These are phyloP conservation scores for Acanthopleura granulata DNA, from an alignment of 2,888 invertebrate species.

Conservation along the genomic window DNA sequence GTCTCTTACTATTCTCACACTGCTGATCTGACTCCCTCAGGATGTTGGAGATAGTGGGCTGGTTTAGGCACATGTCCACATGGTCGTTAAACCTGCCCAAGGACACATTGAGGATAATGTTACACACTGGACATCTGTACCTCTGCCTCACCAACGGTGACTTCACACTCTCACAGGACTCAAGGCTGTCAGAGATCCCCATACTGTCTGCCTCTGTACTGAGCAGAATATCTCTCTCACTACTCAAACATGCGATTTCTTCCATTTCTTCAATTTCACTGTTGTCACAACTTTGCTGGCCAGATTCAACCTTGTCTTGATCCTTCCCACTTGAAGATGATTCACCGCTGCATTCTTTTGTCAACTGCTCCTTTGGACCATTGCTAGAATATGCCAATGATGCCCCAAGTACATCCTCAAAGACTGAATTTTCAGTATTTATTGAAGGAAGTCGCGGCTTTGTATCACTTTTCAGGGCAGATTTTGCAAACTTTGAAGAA, in stretches of 20 bases:
- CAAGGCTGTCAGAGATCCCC: too few species aligned
- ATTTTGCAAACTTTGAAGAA: too few species aligned
- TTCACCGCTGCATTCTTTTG: too few species aligned
- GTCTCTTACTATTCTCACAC: too few species aligned
- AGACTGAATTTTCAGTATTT: neutral
- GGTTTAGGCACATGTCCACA: slow-evolving; percentile 60
- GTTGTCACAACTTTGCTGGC: neutral
- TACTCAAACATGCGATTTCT: neutral
- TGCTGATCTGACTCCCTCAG: neutral
- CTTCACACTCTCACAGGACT: neutral
- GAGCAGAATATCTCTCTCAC: neutral
- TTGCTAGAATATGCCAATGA: too few species aligned
- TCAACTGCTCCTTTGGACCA: too few species aligned
- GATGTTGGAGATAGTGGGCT: neutral
- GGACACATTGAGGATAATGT: slow-evolving; percentile 42
- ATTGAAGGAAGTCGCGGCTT: neutral
- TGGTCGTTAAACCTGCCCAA: slow-evolving; percentile 56
- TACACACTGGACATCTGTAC: slow-evolving; percentile 58
- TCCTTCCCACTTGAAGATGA: too few species aligned
- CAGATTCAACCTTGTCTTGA: neutral
- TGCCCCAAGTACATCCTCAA: neutral
- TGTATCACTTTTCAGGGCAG: too few species aligned
- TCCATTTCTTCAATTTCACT: neutral
- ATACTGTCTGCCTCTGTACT: neutral
- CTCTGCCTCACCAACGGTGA: neutral